Evolutionary conservation across 1,140 invertebrate species (phyloP).

Genomic region (Leptonema lineaticorne): DNA sequence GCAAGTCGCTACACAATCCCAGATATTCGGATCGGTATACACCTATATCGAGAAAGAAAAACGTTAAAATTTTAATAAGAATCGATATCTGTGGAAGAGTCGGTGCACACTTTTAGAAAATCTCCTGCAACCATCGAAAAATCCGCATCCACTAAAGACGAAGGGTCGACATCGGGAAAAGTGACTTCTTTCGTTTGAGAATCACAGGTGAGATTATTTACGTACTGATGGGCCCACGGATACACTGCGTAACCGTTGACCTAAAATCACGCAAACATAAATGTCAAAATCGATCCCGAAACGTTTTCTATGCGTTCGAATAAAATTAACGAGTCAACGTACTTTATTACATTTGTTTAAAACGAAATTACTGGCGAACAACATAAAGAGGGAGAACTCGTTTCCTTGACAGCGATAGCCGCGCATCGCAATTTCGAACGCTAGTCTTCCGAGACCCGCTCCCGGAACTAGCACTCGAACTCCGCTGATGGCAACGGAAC

Average conservation of each 20-base stretch:
- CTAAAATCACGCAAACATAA: slow-evolving; percentile 37
- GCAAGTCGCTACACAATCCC: slow-evolving; percentile 93
- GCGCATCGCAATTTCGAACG: slow-evolving; percentile 86
- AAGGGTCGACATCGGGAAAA: slow-evolving; percentile 92
- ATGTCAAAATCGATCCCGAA: not conserved
- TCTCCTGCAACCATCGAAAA: slow-evolving; percentile 97
- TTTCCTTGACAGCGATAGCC: slow-evolving; percentile 96
- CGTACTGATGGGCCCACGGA: slow-evolving; percentile 93
- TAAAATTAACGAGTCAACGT: not conserved
- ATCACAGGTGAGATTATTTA: slow-evolving; percentile 79
- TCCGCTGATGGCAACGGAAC: slow-evolving; percentile 47
- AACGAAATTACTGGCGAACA: slow-evolving; percentile 94
- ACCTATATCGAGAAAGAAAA: slow-evolving; percentile 57
- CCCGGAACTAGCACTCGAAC: slow-evolving; percentile 90
- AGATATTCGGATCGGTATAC: slow-evolving; percentile 73
- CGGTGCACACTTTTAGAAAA: slow-evolving; percentile 72
- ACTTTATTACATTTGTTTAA: slow-evolving; percentile 77
- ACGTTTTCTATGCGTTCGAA: not conserved
- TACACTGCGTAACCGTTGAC: slow-evolving; percentile 66
- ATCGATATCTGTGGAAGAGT: not conserved
- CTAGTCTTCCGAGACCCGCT: slow-evolving; percentile 88
- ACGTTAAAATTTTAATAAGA: not conserved
- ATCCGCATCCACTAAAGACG: slow-evolving; percentile 62
- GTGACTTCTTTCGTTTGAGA: slow-evolving; percentile 77
- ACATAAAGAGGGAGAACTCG: slow-evolving; percentile 97